Percentiles rank a stretch among this genome's conserved stretches.
Evolutionary conservation across 2,888 invertebrate species (phyloP).

Genomic region (Argyresthia albistria): DNA sequence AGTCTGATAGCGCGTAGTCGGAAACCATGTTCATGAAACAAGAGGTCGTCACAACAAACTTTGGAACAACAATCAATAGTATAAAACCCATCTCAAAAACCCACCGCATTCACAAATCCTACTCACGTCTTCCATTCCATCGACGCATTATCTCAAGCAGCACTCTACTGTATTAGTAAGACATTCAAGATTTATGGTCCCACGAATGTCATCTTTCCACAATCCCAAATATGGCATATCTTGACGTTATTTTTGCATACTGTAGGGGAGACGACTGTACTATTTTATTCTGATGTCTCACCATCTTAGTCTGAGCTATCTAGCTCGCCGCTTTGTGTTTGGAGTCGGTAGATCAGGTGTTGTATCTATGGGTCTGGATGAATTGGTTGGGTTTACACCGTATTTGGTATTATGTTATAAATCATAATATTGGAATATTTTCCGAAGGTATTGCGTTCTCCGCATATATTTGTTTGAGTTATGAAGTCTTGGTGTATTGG

Average conservation of each 20-base stretch:
- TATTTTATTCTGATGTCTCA: constrained; percentile 28
- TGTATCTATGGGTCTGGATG: constrained; percentile 11
- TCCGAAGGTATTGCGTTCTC: constrained; percentile 24
- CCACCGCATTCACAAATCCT: too few species aligned
- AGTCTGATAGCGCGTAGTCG: too few species aligned
- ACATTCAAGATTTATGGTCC: constrained; percentile 61
- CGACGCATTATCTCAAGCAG: constrained; percentile 19
- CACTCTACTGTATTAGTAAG: constrained; percentile 53
- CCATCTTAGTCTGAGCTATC: constrained; percentile 17
- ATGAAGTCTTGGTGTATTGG: constrained; percentile 18
- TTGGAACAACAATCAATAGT: too few species aligned
- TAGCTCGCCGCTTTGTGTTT: not conserved
- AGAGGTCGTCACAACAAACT: too few species aligned
- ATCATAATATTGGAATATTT: constrained; percentile 68
- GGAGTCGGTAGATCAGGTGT: not conserved
- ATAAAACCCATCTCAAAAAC: too few species aligned
- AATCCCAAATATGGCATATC: constrained; percentile 44
- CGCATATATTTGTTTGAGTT: constrained; percentile 6
- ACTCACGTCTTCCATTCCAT: too few species aligned
- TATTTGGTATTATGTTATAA: constrained; percentile 44
- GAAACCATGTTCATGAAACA: too few species aligned
- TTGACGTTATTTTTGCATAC: constrained; percentile 63
- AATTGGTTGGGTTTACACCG: constrained; percentile 11
- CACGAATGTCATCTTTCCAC: constrained; percentile 40
- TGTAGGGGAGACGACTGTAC: constrained; percentile 48